Percentiles rank a stretch among this genome's conserved stretches.
phyloP scores from a whole-genome alignment of 1,140 invertebrate genomes.

The Protaetia brevitarsis region DNA sequence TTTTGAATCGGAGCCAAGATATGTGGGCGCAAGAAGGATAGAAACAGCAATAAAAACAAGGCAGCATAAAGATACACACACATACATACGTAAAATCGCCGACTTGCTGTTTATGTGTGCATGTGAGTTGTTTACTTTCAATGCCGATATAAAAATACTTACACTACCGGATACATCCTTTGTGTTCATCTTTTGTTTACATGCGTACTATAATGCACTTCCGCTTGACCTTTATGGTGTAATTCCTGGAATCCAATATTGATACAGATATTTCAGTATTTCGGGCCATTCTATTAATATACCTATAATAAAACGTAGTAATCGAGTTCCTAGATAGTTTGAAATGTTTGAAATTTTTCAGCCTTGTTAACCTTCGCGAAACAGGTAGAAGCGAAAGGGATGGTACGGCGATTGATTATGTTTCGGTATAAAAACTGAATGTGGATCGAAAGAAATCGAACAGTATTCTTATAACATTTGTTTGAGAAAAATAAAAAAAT shows the following conservation, averaged over 20 bases:
- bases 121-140: slow-evolving; percentile 9
- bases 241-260: not conserved
- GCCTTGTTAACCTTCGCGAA: no score
- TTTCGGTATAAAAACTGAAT: no score
- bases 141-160: slow-evolving; percentile 13
- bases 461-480: no score
- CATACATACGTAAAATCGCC: not conserved
- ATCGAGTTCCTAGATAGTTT: no score
- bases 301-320: no score
- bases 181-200: slow-evolving; percentile 9
- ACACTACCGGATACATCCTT: not conserved
- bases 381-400: no score
- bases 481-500: no score
- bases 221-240: not conserved
- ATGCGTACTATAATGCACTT: not conserved
- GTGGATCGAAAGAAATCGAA: no score
- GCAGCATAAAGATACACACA: not conserved
- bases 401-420: no score
- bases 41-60: slow-evolving; percentile 9
- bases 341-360: no score
- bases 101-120: not conserved
- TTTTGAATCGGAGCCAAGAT: not conserved
- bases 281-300: no score
- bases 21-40: not conserved
- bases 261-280: no score